Evolutionary conservation across 2,797 vertebrate genomes (phyloP).

Genomic region (Tragelaphus eurycerus): DNA sequence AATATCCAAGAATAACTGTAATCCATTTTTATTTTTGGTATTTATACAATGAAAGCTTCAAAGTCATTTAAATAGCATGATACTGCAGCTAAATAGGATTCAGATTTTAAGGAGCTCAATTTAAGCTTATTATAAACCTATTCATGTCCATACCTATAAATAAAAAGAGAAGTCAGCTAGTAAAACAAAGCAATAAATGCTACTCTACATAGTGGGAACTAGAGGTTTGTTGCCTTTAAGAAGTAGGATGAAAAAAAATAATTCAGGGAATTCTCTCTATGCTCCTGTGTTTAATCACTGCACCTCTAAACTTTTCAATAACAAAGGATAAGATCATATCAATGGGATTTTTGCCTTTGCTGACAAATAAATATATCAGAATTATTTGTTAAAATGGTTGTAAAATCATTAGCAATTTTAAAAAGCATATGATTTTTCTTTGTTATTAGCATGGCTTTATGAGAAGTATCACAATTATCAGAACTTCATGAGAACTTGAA

Average conservation of each 20-base stretch:
- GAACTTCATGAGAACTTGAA: not conserved
- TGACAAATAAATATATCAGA: not conserved
- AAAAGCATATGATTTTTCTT: not conserved
- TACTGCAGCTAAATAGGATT: not conserved
- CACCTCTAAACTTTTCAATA: not conserved
- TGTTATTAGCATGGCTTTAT: not conserved
- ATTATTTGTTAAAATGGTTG: not conserved
- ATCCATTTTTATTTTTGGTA: not conserved
- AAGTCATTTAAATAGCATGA: not conserved
- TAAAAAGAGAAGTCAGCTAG: not conserved
- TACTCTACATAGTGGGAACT: not conserved
- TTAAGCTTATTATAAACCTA: not conserved
- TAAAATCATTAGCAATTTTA: constrained; percentile 2
- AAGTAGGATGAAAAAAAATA: not conserved
- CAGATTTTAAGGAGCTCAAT: not conserved
- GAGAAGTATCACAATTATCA: not conserved
- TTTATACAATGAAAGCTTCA: not conserved
- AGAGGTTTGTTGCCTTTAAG: not conserved
- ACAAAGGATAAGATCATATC: constrained; percentile 7
- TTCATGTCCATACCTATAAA: not conserved
- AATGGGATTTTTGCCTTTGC: not conserved
- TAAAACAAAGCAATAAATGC: not conserved
- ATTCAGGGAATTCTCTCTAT: not conserved
- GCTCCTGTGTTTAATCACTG: not conserved
- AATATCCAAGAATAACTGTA: not conserved